Conservation (phyloP, 37 sponge, comb jelly and placozoan species). For the Chondrosia reniformis region DNA sequence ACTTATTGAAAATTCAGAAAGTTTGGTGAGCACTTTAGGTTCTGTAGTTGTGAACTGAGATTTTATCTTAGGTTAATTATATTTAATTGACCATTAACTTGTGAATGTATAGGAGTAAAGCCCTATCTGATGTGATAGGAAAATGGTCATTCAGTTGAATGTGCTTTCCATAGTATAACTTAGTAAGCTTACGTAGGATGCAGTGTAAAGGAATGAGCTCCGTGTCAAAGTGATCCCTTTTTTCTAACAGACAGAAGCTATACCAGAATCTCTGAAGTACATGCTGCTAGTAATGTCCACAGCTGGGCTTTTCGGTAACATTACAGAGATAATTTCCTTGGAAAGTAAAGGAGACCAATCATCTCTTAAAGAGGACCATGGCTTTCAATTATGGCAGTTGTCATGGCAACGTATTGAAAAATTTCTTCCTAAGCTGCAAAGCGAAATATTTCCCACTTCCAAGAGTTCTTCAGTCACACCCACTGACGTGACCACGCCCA, state of each 20-base stretch:
- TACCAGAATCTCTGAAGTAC: conserved; percentile 85
- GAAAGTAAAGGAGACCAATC: not conserved
- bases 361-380: not conserved
- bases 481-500: too few relatives aligned
- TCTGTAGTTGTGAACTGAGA: too few relatives aligned
- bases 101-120: too few relatives aligned
- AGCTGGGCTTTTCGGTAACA: conserved; percentile 67
- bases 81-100: too few relatives aligned
- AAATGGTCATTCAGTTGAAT: too few relatives aligned
- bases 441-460: conserved; percentile 63
- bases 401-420: conserved; percentile 75
- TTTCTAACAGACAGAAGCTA: conserved; percentile 56
- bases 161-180: too few relatives aligned
- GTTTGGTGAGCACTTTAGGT: conserved; percentile 66
- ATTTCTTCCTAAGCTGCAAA: conserved; percentile 73
- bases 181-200: too few relatives aligned
- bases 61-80: too few relatives aligned
- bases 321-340: conserved; percentile 22
- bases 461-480: too few relatives aligned
- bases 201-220: too few relatives aligned
- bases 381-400: conserved; percentile 55
- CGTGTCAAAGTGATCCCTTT: too few relatives aligned
- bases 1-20: conserved; percentile 64
- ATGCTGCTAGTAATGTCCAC: conserved; percentile 83
- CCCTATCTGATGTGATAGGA: too few relatives aligned